Evolutionary conservation across 2,113 vertebrate species (phyloP), one percentile per base, ranked within the genome.

Genomic region (Chionodraco myersi): DNA sequence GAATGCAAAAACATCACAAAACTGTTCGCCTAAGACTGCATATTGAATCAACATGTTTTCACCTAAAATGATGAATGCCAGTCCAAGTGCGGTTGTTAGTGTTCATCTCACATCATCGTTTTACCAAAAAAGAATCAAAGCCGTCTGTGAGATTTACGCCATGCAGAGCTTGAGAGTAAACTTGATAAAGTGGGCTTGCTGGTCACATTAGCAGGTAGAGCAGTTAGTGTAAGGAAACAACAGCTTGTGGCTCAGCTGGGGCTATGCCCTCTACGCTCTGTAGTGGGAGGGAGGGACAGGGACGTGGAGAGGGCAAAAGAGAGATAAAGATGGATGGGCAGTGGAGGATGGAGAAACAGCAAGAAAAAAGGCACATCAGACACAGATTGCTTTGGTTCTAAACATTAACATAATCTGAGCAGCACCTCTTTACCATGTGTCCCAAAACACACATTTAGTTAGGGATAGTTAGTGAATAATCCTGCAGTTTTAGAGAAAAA

Each of bases 221-320:
- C 67, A 83, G 47, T 82, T 67, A 12, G 82, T 60, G 80, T 82
- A 48, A 69, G 79, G 86, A 56, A 90, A 82, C 90, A 93, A 88
- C 94, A 94, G 93, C 93, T 95, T 93, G 92, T 82, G 75, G 84
- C 93, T 93, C 93, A 92, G 91, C 87, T 80, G 82, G 92, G 87
- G 87, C 84, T 86, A 83, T 91, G 92, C 93, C 93, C 92, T 93
- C 88, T 82, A 84, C 15, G 44, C 87, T 54, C 71, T 72, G 48
- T 52, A 6, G 73, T 71, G 68, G 62, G 48, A 79, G 78, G 62
- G 15, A 71, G 51, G 21, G 63, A 66, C 58, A 16, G 23, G 44
- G 65, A 78, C 10, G 11, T 64, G 56, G 64, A 80, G 86, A 82
- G 85, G 81, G 64, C 71, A 80, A 69, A 77, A 69, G 58, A 75